Base-by-base conservation (phyloP, 2,797 vertebrate species). In the Pelobates cultripes region DNA sequence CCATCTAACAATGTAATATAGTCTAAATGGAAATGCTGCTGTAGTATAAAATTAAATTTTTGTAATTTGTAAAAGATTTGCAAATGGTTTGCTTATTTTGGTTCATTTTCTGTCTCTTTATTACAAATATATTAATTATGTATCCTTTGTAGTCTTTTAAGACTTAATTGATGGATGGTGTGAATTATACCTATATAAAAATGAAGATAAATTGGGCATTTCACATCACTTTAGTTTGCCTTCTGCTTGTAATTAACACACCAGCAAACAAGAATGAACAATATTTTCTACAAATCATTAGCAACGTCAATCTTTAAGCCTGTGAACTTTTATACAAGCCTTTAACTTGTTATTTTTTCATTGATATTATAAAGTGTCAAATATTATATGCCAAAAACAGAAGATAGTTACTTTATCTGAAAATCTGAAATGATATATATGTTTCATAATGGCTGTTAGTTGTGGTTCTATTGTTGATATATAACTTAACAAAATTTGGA, bases 181-280 rank as follows among this genome's bases (percentile, higher is more conserved):
- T 64, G 43, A 70, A 75, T 75, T n/a, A 64, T 64, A 83, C 81
- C 77, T 70, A 64, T 61, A 66, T 70, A 64, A 78, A 71, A 75
- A 83, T 83, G 55, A 79, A 83, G 81, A 83, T 79, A 41, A 67
- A 83, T 79, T 74, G 57, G 40, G 28, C 28, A n/a, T 73, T 72
- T 17, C 43, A 15, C 64, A 70, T 53, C 53, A 70, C 61, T 55
- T 75, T 79, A 69, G 70, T 70, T 79, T 75, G 55, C 72, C 76
- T 79, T 83, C 71, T 79, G 76, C 41, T 79, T 61, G 10, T 71
- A 43, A 83, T 83, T 79, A 75, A 45, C 77, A 70, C 73, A 79
- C 51, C 17, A 44, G 44, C 61, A 79, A 79, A 63, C 57, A 70
- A 70, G 57, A 75, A 63, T n/a, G 57, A 68, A 53, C 43, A 55